These are phyloP conservation scores for Ypsolopha scabrella DNA, from an alignment of 2,888 invertebrate genomes.

Conservation along the genomic window DNA sequence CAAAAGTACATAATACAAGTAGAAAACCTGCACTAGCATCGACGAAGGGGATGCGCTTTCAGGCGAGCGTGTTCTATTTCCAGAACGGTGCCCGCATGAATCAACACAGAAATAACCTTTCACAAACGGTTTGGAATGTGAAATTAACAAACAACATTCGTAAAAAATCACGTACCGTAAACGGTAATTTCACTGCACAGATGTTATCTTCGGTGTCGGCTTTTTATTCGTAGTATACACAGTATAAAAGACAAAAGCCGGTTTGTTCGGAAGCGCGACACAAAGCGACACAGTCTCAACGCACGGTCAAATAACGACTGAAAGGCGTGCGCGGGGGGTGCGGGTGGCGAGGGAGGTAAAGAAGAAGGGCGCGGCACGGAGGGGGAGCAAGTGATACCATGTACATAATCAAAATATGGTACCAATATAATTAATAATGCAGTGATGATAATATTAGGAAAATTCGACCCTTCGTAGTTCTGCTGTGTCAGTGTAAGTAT, in stretches of 20 bases:
- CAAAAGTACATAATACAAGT: constrained; percentile 19
- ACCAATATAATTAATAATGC: too few species aligned
- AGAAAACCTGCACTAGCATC: constrained; percentile 38
- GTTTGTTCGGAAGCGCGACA: constrained; percentile 35
- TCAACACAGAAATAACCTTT: constrained; percentile 70
- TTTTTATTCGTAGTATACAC: constrained; percentile 35
- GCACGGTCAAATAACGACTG: constrained; percentile 61
- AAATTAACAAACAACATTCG: constrained; percentile 47
- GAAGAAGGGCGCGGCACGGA: constrained; percentile 10
- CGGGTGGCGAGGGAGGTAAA: constrained; percentile 15
- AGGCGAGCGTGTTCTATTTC: constrained; percentile 58
- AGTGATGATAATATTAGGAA: too few species aligned
- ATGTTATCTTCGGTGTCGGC: constrained; percentile 42
- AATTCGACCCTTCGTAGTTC: too few species aligned
- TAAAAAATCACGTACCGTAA: constrained; percentile 59
- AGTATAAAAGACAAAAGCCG: constrained; percentile 54
- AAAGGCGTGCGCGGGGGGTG: constrained; percentile 20
- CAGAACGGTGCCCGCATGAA: constrained; percentile 67
- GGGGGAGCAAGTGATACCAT: constrained; percentile 16
- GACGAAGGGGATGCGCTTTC: constrained; percentile 56
- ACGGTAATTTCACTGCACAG: constrained; percentile 60
- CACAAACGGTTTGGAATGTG: constrained; percentile 55
- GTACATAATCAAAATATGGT: neutral
- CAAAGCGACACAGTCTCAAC: constrained; percentile 43
- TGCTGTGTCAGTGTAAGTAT: too few species aligned